A percentile compares a stretch with the other conserved stretches of the same genome.
Conservation (phyloP, 2,113 vertebrate species). For the Synodontis membranacea region DNA sequence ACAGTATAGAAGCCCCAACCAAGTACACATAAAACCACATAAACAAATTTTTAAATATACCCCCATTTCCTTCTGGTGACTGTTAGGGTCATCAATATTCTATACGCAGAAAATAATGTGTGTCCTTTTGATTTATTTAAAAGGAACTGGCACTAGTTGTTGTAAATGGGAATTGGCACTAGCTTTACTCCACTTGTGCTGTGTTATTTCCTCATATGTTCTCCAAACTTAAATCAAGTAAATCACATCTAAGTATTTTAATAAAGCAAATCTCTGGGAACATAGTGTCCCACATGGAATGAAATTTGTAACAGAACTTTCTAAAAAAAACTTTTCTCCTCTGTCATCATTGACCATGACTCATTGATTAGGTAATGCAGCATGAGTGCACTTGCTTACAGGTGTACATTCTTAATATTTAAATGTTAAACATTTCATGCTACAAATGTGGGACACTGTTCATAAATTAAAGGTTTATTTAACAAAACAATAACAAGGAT, state of each 20-base stretch:
- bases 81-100: neutral
- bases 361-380: neutral
- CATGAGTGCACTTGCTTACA: neutral
- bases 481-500: neutral
- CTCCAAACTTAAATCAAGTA: conserved; percentile 70
- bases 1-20: too few species aligned
- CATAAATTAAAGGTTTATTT: neutral
- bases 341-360: neutral
- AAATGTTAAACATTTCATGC: neutral
- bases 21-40: too few species aligned
- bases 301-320: neutral
- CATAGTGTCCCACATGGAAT: conserved; percentile 60
- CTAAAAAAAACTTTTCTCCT: neutral
- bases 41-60: neutral
- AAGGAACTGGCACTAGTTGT: conserved; percentile 50
- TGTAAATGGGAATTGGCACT: conserved; percentile 58
- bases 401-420: neutral
- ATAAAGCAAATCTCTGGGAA: conserved; percentile 69
- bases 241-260: conserved; percentile 73
- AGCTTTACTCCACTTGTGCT: conserved; percentile 63
- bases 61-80: neutral
- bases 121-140: neutral
- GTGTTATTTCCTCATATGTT: conserved; percentile 65
- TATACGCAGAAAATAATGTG: neutral
- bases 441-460: neutral